Conservation (phyloP, 2,113 vertebrate species). For the Gymnarchus niloticus region DNA sequence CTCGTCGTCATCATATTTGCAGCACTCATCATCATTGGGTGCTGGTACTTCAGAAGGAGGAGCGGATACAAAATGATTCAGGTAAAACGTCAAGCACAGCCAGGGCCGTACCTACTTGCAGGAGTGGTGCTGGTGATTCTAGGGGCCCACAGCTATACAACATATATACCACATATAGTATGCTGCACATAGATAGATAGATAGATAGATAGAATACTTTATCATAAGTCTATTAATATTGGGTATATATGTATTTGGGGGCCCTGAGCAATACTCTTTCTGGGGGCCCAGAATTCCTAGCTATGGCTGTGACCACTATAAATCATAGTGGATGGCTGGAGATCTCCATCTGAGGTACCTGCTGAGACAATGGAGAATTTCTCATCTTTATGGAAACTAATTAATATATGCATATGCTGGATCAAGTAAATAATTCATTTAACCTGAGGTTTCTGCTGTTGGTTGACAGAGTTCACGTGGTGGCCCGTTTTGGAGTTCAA, state of each 20-base stretch:
- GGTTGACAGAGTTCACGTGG: slow-evolving; percentile 38
- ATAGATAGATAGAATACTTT: no score
- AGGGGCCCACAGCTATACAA: no score
- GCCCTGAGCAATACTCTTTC: no score
- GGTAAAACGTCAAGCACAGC: slow-evolving; percentile 56
- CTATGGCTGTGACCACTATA: not conserved
- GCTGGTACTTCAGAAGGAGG: slow-evolving; percentile 83
- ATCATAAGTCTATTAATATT: no score
- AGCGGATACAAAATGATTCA: slow-evolving; percentile 77
- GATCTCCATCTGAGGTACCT: not conserved
- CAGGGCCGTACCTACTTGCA: no score
- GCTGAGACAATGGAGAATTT: not conserved
- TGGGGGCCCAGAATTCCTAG: no score
- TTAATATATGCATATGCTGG: not conserved
- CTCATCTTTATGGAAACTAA: not conserved
- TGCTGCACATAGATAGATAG: no score
- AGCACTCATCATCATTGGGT: slow-evolving; percentile 74
- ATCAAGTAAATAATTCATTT: not conserved
- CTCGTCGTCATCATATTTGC: slow-evolving; percentile 76
- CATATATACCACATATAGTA: no score
- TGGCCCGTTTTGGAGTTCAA: slow-evolving; percentile 41
- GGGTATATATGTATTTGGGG: no score
- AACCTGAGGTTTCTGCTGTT: not conserved
- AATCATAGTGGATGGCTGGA: not conserved
- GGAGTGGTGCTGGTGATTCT: no score